Conservation (phyloP, 2,113 vertebrate species). For the Gambusia affinis region DNA sequence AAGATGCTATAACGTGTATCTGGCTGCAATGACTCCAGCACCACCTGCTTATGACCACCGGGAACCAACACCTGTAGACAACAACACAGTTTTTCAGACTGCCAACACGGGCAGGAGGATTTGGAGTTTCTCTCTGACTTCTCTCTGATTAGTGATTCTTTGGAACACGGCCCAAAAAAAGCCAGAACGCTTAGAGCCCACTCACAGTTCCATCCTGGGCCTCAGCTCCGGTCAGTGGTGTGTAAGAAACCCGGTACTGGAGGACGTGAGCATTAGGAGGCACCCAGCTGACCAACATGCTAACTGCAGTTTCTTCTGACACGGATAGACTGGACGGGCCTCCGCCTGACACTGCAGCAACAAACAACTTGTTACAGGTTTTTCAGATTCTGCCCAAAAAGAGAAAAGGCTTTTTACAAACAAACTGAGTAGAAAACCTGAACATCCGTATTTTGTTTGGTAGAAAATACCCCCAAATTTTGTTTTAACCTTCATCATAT, state of each 20-base stretch:
- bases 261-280: conserved; percentile 83
- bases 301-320: conserved; percentile 83
- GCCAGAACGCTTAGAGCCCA: fast-evolving
- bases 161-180: background rate
- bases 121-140: background rate
- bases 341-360: conserved; percentile 77
- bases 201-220: conserved; percentile 71
- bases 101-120: fast-evolving
- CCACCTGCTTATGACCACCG: conserved; percentile 75
- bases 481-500: too few relatives aligned
- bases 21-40: conserved; percentile 82
- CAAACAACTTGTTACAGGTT: background rate
- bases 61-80: conserved; percentile 81
- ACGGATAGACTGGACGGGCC: conserved; percentile 84
- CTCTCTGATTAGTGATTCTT: background rate
- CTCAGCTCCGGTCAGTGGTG: conserved; percentile 69
- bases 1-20: conserved; percentile 86
- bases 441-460: background rate
- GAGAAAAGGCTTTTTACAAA: background rate
- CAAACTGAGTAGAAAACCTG: background rate
- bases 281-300: conserved; percentile 85
- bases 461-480: background rate
- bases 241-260: conserved; percentile 85
- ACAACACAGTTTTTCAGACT: background rate
- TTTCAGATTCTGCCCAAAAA: background rate